A percentile compares a stretch with the other conserved stretches of the same genome.
Evolutionary conservation across 2,888 invertebrate genomes (phyloP).

Genomic region (Unio pictorum): DNA sequence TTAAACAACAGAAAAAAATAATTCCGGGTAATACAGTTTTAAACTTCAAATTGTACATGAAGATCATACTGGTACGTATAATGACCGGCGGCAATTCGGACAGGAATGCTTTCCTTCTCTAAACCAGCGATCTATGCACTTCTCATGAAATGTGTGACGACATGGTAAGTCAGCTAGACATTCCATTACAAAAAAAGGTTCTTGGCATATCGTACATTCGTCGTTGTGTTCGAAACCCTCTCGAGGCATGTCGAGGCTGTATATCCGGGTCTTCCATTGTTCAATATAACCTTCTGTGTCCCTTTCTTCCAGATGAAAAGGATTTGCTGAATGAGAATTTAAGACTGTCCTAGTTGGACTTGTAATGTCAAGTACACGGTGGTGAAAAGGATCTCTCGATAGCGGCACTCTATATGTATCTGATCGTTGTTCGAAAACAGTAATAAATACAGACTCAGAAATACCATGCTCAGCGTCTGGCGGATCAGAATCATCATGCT

Average conservation of each 20-base stretch:
- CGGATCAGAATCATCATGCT: too few species aligned
- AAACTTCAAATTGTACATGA: too few species aligned
- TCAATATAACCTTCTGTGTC: neutral
- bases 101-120: slow-evolving; percentile 74
- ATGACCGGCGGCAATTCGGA: slow-evolving; percentile 75
- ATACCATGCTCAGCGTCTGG: too few species aligned
- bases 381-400: neutral
- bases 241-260: slow-evolving; percentile 35
- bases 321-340: too few species aligned
- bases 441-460: too few species aligned
- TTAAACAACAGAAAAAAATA: too few species aligned
- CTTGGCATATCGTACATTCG: slow-evolving; percentile 75
- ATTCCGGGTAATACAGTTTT: too few species aligned
- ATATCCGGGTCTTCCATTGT: slow-evolving; percentile 12
- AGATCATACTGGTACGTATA: slow-evolving; percentile 62
- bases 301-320: too few species aligned
- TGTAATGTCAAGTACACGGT: slow-evolving; percentile 5
- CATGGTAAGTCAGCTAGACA: slow-evolving; percentile 74
- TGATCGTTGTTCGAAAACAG: neutral
- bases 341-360: slow-evolving; percentile 4
- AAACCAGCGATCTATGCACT: slow-evolving; percentile 74
- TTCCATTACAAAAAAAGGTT: slow-evolving; percentile 68
- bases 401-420: neutral
- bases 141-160: slow-evolving; percentile 74
- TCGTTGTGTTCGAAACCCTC: slow-evolving; percentile 66